Evolutionary conservation across 2,888 invertebrate species (phyloP), one percentile per base, ranked within the genome.

Genomic region (Xanthia togata): DNA sequence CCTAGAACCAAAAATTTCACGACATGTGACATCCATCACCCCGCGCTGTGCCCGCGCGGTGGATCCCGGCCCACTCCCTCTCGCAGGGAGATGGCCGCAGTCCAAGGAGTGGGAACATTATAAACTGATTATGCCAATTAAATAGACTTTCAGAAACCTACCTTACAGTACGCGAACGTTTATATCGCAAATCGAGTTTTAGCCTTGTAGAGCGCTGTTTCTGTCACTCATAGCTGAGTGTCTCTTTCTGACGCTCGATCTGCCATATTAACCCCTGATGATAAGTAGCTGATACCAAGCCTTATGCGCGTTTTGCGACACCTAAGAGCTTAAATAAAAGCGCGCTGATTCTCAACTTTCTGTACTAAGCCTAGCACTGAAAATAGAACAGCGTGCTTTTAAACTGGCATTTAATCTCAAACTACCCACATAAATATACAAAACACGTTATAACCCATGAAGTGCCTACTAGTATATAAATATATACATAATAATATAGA

Each of bases 391-490:
- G 59, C 59, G 31, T 9, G 20, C 31, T 17, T 59, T 31, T 31
- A 55, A 26, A 55, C 4, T 2, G n/a, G 12, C n/a, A n/a, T 41
- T n/a, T 53, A 55, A 26, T 31, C 23, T 50, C 23, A 26, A 26
- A 60, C 20, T 70, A 63, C 60, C 31, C 44, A 72, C 69, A 81
- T 57, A 79, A 83, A 74, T 82, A 86, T 81, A 85, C 73, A 82
- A 80, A 79, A 73, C 77, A 75, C 87, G 89, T 82, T 82, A 79
- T 60, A 83, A 91, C 91, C 93, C 94, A 92, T 91, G 89, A 94
- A 94, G 94, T 94, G 94, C 94, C 94, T 94, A 93, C 71, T 91
- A 93, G 93, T 91, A 88, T 92, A 90, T 89, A 90, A 89, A 91
- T 88, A 87, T 87, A 89, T 92, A 91, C 87, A 89, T 87, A 86